These are phyloP conservation scores for Eriosoma lanigerum DNA, from an alignment of 1,140 invertebrate genomes.

Conservation along the genomic window DNA sequence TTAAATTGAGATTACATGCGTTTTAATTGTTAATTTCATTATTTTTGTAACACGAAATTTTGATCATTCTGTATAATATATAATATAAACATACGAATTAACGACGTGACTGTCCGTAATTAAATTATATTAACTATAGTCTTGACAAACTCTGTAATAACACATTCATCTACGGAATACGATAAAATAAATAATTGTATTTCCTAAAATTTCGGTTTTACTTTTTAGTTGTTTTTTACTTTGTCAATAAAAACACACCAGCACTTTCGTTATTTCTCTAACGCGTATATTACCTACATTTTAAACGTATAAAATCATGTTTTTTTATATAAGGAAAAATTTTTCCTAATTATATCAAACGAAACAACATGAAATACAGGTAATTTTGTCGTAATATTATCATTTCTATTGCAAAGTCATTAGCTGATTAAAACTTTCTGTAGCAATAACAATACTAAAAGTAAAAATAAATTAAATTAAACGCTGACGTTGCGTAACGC, in stretches of 20 bases:
- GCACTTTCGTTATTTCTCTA: not conserved
- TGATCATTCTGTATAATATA: too few relatives aligned
- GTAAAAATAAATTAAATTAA: too few relatives aligned
- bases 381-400: not conserved
- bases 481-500: too few relatives aligned
- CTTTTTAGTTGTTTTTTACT: not conserved
- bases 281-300: not conserved
- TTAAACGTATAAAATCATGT: not conserved
- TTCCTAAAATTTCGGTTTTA: not conserved
- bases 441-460: constrained; percentile 11
- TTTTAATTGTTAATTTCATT: too few relatives aligned
- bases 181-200: not conserved
- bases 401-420: not conserved
- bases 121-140: too few relatives aligned
- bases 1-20: too few relatives aligned
- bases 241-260: not conserved
- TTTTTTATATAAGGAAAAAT: not conserved
- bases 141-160: not conserved
- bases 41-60: too few relatives aligned
- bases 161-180: not conserved
- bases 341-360: not conserved
- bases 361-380: not conserved
- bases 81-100: too few relatives aligned
- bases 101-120: constrained; percentile 1
- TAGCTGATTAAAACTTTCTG: not conserved